A percentile compares a stretch with the other conserved stretches of the same genome.
Evolutionary conservation across 1,140 invertebrate species (phyloP).

Genomic region (Rhyacophila brunnea): DNA sequence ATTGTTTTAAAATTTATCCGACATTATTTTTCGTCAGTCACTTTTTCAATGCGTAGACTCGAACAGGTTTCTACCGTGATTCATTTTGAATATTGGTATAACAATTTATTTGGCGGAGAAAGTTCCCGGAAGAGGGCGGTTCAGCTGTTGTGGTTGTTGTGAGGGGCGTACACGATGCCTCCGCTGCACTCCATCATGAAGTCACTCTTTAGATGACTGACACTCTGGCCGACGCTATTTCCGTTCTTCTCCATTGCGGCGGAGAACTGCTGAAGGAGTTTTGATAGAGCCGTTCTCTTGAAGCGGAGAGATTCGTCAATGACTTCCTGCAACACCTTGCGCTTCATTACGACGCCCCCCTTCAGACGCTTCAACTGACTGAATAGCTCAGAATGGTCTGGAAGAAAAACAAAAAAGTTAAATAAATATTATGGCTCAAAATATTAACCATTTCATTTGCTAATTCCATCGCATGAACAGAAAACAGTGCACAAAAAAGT

Average conservation of each 20-base stretch:
- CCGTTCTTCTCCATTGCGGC: conserved; percentile 51
- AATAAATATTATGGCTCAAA: too few species aligned
- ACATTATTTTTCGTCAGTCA: too few species aligned
- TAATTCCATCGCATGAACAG: too few species aligned
- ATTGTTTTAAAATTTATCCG: too few species aligned
- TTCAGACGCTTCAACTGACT: conserved; percentile 61
- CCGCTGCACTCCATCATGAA: conserved; percentile 19
- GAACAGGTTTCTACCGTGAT: conserved; percentile 29
- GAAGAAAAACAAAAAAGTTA: conserved; percentile 40
- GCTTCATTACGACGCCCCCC: conserved; percentile 59
- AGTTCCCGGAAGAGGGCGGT: conserved; percentile 2
- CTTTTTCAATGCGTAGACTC: background rate
- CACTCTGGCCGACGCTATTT: conserved; percentile 38
- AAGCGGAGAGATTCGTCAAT: conserved; percentile 71
- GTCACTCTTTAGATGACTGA: conserved; percentile 10
- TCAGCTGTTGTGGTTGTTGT: conserved; percentile 42
- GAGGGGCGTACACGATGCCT: conserved; percentile 11
- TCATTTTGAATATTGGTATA: conserved; percentile 23
- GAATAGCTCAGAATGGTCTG: conserved; percentile 67
- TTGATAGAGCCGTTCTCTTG: conserved; percentile 65
- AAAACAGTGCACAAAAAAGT: too few species aligned
- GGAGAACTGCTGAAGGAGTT: conserved; percentile 55
- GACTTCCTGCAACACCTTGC: conserved; percentile 63
- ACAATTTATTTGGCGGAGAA: conserved; percentile 10
- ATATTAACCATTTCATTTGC: too few species aligned